phyloP scores from a whole-genome alignment of 2,113 vertebrate genomes.

The Etheostoma spectabile region DNA sequence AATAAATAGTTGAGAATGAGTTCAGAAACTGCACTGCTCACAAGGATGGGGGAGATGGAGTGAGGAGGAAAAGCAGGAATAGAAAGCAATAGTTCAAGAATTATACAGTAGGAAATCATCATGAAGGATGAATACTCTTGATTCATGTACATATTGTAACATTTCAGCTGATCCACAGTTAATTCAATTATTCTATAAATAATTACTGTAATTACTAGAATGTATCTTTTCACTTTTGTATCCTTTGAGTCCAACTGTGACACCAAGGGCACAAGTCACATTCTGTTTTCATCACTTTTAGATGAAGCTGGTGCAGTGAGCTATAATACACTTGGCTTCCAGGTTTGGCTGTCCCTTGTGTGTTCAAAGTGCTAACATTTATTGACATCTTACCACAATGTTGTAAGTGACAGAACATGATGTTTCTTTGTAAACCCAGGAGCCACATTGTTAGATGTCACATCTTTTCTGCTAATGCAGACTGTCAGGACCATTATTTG shows the following conservation, averaged over 20 bases:
- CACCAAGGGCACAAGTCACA: conserved; percentile 41
- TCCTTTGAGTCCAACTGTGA: conserved; percentile 1
- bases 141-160: background rate
- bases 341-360: conserved; percentile 38
- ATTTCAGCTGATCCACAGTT: background rate
- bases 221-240: background rate
- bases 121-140: conserved; percentile 13
- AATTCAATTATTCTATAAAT: background rate
- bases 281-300: conserved; percentile 31
- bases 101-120: conserved; percentile 34
- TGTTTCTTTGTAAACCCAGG: conserved; percentile 53
- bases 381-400: conserved; percentile 52
- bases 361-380: conserved; percentile 57
- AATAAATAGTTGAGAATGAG: conserved; percentile 83
- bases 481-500: conserved; percentile 73
- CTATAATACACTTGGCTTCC: conserved; percentile 37
- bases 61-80: conserved; percentile 33
- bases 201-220: conserved; percentile 1
- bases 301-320: background rate
- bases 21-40: conserved; percentile 62
- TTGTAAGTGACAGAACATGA: conserved; percentile 40
- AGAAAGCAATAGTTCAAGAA: conserved; percentile 24
- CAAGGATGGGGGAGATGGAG: conserved; percentile 46
- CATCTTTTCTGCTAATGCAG: conserved; percentile 51
- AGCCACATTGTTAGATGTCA: conserved; percentile 57